phyloP scores from a whole-genome alignment of 2,797 vertebrate genomes.

The Eulemur albifrons region DNA sequence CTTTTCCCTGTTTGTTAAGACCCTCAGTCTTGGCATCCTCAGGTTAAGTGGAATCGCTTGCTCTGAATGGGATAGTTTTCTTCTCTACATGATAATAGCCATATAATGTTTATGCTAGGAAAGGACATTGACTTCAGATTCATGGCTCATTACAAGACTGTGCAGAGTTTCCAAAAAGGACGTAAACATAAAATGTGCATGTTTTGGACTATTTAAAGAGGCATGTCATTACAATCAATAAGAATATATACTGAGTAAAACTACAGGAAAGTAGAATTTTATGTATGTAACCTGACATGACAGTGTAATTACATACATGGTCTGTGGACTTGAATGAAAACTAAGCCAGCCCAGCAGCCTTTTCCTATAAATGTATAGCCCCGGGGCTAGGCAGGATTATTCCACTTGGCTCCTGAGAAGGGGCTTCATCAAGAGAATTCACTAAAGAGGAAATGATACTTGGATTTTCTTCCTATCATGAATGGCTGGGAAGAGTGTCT shows the following conservation, averaged over 20 bases:
- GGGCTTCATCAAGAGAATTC: not conserved
- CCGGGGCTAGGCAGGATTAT: not conserved
- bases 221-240: not conserved
- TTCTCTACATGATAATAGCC: not conserved
- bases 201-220: constrained; percentile 8
- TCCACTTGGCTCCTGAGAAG: not conserved
- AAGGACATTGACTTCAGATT: constrained; percentile 16
- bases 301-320: not conserved
- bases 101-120: not conserved
- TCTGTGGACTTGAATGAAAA: not conserved
- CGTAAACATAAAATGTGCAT: not conserved
- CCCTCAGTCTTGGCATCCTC: not conserved
- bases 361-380: not conserved
- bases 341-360: not conserved
- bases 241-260: not conserved
- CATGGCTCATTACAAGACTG: not conserved
- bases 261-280: not conserved
- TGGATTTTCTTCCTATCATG: not conserved
- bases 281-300: not conserved
- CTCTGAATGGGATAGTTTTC: not conserved
- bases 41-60: not conserved
- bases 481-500: not conserved
- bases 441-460: not conserved
- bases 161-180: constrained; percentile 4
- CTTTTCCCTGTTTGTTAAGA: not conserved